phyloP scores from a whole-genome alignment of 2,113 vertebrate species.

The Alectura lathami region DNA sequence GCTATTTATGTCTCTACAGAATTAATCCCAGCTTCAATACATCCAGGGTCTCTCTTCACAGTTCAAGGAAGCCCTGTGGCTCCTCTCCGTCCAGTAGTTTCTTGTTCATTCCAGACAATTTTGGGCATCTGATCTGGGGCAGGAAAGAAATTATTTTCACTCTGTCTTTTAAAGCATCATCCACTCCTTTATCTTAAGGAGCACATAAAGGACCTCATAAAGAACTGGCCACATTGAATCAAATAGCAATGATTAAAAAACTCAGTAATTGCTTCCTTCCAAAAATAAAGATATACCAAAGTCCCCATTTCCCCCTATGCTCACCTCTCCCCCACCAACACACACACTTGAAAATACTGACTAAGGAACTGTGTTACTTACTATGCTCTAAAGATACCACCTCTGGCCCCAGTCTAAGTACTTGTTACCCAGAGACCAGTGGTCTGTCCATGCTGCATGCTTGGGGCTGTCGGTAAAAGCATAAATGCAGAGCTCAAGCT shows the following conservation, averaged over 20 bases:
- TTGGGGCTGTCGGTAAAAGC: not conserved
- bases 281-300: not conserved
- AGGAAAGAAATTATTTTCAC: not conserved
- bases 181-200: not conserved
- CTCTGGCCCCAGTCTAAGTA: not conserved
- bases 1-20: not conserved
- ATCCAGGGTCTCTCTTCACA: rapidly evolving
- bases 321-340: not conserved
- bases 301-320: not conserved
- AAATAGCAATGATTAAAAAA: not conserved
- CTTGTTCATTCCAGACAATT: not conserved
- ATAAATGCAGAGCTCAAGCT: not conserved
- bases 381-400: not conserved
- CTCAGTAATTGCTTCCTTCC: not conserved
- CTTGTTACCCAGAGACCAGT: not conserved
- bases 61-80: not conserved
- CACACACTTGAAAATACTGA: not conserved
- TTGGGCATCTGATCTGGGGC: not conserved
- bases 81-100: not conserved
- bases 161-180: not conserved
- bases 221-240: not conserved
- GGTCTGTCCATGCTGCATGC: not conserved
- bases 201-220: not conserved
- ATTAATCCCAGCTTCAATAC: rapidly evolving
- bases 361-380: not conserved